These are phyloP conservation scores for Choloepus didactylus DNA, from an alignment of 2,797 vertebrate genomes.

Conservation along the genomic window DNA sequence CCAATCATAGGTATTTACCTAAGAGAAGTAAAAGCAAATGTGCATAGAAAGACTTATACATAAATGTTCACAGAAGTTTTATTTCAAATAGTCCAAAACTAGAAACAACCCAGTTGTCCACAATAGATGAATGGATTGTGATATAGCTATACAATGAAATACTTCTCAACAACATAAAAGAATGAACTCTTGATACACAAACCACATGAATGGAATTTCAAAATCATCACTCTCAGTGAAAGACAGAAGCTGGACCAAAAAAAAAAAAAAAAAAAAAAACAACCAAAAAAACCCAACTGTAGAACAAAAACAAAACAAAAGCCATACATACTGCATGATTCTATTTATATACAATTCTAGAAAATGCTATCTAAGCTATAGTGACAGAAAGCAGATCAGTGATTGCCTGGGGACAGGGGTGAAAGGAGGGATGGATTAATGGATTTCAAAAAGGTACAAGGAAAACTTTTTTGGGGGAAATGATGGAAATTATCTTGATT, in stretches of 20 bases:
- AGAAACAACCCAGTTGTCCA: not conserved
- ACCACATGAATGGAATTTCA: not conserved
- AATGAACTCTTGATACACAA: not conserved
- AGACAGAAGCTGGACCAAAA: not conserved
- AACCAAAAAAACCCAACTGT: too few relatives aligned
- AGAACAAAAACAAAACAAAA: not conserved
- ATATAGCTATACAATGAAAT: not conserved
- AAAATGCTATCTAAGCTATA: slow-evolving; percentile 31
- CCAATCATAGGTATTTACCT: not conserved
- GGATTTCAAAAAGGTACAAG: not conserved
- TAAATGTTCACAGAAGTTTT: not conserved
- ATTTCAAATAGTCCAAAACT: not conserved
- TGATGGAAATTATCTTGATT: not conserved
- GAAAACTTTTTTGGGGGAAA: not conserved
- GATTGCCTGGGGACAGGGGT: not conserved
- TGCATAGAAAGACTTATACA: not conserved
- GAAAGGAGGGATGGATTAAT: not conserved
- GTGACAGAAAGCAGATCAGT: not conserved
- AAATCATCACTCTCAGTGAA: not conserved
- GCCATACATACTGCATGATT: not conserved
- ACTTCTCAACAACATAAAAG: not conserved
- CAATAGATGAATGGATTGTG: not conserved
- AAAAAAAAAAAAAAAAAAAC: too few relatives aligned
- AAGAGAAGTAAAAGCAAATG: not conserved
- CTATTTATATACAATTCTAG: slow-evolving; percentile 11